A percentile compares a stretch with the other conserved stretches of the same genome.
phyloP scores from a whole-genome alignment of 2,113 vertebrate species.

The Amphilophus citrinellus region DNA sequence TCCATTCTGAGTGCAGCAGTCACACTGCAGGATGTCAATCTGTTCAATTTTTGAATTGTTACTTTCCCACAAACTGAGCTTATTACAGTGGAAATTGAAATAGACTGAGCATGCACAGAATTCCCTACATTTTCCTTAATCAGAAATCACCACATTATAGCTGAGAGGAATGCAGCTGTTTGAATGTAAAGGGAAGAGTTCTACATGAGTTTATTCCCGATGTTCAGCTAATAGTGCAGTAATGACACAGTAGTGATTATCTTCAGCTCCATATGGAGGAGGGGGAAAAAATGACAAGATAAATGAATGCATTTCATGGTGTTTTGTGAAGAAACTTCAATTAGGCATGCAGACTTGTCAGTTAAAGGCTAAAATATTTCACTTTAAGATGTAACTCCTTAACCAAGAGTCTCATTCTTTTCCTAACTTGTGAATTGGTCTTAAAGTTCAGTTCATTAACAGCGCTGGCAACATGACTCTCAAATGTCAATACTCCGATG shows the following conservation, averaged over 20 bases:
- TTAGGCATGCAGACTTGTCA: slow-evolving; percentile 24
- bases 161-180: background rate
- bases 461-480: background rate
- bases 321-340: slow-evolving; percentile 27
- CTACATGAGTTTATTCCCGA: slow-evolving; percentile 26
- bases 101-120: background rate
- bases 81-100: background rate
- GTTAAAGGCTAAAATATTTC: slow-evolving; percentile 12
- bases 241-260: slow-evolving; percentile 43
- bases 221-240: slow-evolving; percentile 20
- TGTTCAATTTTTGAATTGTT: background rate
- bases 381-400: slow-evolving; percentile 6
- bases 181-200: slow-evolving; percentile 31
- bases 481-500: slow-evolving; percentile 17
- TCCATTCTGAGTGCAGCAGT: slow-evolving; percentile 20
- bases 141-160: background rate
- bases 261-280: slow-evolving; percentile 35
- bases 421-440: slow-evolving; percentile 13
- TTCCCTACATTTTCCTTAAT: slow-evolving; percentile 11
- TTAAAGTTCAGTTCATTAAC: background rate
- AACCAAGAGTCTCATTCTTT: background rate
- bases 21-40: background rate
- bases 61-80: background rate
- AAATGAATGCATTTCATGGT: slow-evolving; percentile 18
- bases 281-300: background rate